A percentile compares a stretch with the other conserved stretches of the same genome.
Evolutionary conservation across 2,797 vertebrate species (phyloP).

Genomic region (Betta splendens): DNA sequence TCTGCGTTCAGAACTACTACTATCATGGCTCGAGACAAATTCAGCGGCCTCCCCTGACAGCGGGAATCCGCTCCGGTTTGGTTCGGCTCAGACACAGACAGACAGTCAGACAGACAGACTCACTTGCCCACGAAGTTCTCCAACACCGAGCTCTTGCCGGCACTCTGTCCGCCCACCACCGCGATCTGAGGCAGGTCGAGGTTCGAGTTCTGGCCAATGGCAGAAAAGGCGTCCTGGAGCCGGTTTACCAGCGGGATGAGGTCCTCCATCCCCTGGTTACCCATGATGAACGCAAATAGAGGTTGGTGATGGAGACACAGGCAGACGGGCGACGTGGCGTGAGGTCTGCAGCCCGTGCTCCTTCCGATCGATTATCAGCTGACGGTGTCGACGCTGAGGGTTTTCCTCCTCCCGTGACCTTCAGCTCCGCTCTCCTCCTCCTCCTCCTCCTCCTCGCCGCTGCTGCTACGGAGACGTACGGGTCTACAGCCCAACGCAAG

Average conservation of each 20-base stretch:
- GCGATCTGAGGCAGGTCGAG: slow-evolving; percentile 97
- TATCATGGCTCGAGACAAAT: too few relatives aligned
- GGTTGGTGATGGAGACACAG: not conserved
- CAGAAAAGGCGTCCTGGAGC: slow-evolving; percentile 91
- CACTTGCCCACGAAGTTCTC: slow-evolving; percentile 95
- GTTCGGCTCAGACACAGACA: too few relatives aligned
- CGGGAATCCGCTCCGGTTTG: too few relatives aligned
- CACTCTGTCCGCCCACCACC: slow-evolving; percentile 95
- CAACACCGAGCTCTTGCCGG: slow-evolving; percentile 94
- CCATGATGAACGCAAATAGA: slow-evolving; percentile 77
- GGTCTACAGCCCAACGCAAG: not conserved
- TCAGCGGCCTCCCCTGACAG: too few relatives aligned
- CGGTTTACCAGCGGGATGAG: slow-evolving; percentile 92
- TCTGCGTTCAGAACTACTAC: too few relatives aligned
- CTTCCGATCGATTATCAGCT: not conserved
- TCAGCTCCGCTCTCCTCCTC: slow-evolving; percentile 54
- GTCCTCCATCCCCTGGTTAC: slow-evolving; percentile 96
- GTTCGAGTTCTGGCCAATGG: slow-evolving; percentile 92
- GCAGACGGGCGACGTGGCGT: not conserved
- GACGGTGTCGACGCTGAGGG: slow-evolving; percentile 3
- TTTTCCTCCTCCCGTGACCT: slow-evolving; percentile 59
- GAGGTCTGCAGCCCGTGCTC: not conserved
- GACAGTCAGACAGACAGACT: slow-evolving; percentile 48
- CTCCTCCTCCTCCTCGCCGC: slow-evolving; percentile 15
- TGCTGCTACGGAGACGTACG: slow-evolving; percentile 20